phyloP scores from a whole-genome alignment of 1,140 invertebrate species.

The Helicoverpa zea region DNA sequence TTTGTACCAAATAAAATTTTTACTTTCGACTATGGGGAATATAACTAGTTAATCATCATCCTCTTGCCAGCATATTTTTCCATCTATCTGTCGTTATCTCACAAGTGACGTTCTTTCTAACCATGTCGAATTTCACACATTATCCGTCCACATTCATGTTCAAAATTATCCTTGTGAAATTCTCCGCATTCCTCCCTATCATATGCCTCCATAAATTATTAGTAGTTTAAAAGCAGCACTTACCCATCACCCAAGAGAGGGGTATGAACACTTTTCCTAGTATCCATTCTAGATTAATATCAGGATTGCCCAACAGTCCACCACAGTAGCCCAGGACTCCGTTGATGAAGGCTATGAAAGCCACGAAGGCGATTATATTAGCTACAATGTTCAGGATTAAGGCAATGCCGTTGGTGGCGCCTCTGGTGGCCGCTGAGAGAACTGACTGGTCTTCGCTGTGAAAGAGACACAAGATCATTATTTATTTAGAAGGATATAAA shows the following conservation, averaged over 20 bases:
- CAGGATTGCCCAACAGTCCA: constrained; percentile 89
- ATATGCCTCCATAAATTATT: no score
- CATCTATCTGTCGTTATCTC: no score
- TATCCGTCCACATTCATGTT: no score
- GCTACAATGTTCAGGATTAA: constrained; percentile 96
- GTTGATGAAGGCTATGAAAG: constrained; percentile 95
- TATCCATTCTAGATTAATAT: constrained; percentile 90
- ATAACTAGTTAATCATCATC: no score
- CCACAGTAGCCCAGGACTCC: constrained; percentile 93
- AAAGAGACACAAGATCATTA: constrained; percentile 49
- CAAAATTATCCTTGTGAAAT: no score
- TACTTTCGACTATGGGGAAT: no score
- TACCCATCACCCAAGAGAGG: constrained; percentile 90
- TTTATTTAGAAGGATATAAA: background rate
- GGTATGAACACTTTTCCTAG: constrained; percentile 96
- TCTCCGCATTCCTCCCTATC: no score
- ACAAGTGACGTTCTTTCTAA: no score
- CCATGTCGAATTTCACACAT: no score
- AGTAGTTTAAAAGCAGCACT: no score
- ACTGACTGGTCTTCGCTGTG: constrained; percentile 93
- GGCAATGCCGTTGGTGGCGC: constrained; percentile 93
- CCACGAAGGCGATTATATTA: constrained; percentile 96
- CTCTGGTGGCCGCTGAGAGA: constrained; percentile 96
- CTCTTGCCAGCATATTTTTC: no score
- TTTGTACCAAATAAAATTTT: no score